Evolutionary conservation across 2,888 invertebrate species (phyloP).

Genomic region (Pseudoips prasinana): DNA sequence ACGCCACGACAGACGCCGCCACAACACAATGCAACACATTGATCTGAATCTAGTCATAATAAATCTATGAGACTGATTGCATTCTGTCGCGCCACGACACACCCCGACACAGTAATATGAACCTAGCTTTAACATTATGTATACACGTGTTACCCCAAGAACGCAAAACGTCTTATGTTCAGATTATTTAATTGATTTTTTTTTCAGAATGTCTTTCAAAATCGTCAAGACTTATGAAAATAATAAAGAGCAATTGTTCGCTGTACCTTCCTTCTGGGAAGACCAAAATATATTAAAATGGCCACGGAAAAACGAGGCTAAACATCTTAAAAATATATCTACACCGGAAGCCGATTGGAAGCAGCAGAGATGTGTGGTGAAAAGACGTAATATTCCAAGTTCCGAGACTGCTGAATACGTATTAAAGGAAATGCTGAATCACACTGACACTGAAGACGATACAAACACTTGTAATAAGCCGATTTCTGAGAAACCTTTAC

Average conservation of each 20-base stretch:
- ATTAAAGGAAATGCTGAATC: constrained; percentile 9
- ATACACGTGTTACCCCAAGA: too few relatives aligned
- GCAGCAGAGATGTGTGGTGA: background rate
- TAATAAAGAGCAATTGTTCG: constrained; percentile 6
- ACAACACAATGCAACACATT: too few relatives aligned
- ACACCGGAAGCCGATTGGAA: constrained; percentile 5
- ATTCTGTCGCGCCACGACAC: too few relatives aligned
- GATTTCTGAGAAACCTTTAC: constrained; percentile 1
- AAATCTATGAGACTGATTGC: too few relatives aligned
- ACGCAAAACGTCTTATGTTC: too few relatives aligned
- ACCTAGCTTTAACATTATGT: too few relatives aligned
- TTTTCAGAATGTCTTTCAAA: constrained; percentile 3
- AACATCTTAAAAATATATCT: constrained; percentile 2
- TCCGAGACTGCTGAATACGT: constrained; percentile 7
- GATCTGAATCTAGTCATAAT: too few relatives aligned
- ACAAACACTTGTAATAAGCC: background rate
- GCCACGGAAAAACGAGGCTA: constrained; percentile 3
- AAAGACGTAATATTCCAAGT: constrained; percentile 4
- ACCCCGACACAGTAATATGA: too few relatives aligned
- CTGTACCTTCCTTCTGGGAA: constrained; percentile 5
- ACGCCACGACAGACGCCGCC: too few relatives aligned
- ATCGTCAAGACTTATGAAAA: constrained; percentile 6
- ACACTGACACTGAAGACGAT: constrained; percentile 7
- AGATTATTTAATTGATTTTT: too few relatives aligned
- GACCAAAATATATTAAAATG: constrained; percentile 5